A percentile compares a stretch with the other conserved stretches of the same genome.
These are phyloP conservation scores for Apostichopus leukothele DNA, from an alignment of 53 echinoderm and acorn worm genomes.

Conservation along the genomic window DNA sequence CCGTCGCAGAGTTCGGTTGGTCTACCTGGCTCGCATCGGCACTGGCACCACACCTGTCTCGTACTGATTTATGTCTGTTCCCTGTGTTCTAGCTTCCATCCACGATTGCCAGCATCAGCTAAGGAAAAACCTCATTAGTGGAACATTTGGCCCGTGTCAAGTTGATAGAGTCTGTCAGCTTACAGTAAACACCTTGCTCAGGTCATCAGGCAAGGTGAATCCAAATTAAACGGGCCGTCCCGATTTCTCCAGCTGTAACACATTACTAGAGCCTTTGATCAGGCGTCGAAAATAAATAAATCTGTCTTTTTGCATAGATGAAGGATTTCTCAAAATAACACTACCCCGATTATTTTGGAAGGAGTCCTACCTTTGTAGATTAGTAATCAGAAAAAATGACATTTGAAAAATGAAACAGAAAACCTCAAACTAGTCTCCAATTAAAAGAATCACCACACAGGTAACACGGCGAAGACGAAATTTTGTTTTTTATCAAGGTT, in stretches of 20 bases:
- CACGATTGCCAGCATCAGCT: slow-evolving; percentile 4
- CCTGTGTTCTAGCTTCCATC: slow-evolving; percentile 13
- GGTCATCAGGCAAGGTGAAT: slow-evolving; percentile 47
- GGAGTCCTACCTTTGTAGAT: not conserved
- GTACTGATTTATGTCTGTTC: slow-evolving; percentile 30
- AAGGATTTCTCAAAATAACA: slow-evolving; percentile 12
- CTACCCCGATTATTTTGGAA: slow-evolving; percentile 17
- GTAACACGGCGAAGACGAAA: no score
- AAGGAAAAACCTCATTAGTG: slow-evolving; percentile 44
- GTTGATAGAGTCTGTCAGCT: slow-evolving; percentile 42
- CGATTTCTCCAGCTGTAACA: slow-evolving; percentile 50
- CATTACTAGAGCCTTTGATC: slow-evolving; percentile 43
- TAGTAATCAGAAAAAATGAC: not conserved
- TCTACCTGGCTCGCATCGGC: slow-evolving; percentile 41
- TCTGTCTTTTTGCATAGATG: not conserved
- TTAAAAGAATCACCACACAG: no score
- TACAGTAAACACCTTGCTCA: slow-evolving; percentile 43
- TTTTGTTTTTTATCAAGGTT: no score
- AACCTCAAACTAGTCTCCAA: no score
- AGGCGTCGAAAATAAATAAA: slow-evolving; percentile 30
- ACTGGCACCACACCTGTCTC: slow-evolving; percentile 47
- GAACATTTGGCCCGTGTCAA: slow-evolving; percentile 50
- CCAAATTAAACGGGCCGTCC: slow-evolving; percentile 48
- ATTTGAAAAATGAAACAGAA: no score
- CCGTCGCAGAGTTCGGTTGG: not conserved